Conservation (phyloP, 2,888 invertebrate species). For the Pachydiplax longipennis region DNA sequence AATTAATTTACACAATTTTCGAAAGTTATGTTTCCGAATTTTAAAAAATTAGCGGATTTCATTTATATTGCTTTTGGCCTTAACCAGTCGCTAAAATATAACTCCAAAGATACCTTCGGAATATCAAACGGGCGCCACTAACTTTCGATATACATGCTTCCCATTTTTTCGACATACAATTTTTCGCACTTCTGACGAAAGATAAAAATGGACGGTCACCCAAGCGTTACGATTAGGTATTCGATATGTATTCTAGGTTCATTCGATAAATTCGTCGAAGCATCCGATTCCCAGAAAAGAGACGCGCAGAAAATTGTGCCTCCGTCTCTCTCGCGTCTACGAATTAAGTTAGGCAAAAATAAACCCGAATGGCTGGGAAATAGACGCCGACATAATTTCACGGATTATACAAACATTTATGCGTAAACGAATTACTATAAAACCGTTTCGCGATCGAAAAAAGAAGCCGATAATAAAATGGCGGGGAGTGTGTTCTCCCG, state of each 20-base stretch:
- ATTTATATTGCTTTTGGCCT: no score
- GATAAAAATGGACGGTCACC: background rate
- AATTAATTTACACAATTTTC: no score
- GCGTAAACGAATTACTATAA: background rate
- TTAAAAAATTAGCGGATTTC: no score
- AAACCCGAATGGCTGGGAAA: background rate
- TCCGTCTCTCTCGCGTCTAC: background rate
- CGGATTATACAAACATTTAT: background rate
- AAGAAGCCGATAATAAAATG: background rate
- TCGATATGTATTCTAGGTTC: background rate
- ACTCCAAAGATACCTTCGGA: no score
- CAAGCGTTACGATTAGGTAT: background rate
- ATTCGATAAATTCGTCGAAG: background rate
- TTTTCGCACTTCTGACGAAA: background rate
- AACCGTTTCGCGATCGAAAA: background rate
- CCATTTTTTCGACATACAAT: background rate
- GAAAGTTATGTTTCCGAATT: no score
- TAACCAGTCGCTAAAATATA: no score
- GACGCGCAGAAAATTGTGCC: background rate
- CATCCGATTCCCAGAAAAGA: background rate
- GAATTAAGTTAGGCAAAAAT: background rate
- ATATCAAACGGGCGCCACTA: no score
- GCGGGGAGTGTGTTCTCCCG: background rate
- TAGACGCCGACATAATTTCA: background rate
- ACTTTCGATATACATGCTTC: background rate